A percentile compares a stretch with the other conserved stretches of the same genome.
Conservation (phyloP, 1,140 invertebrate species). For the Zaprionus vittiger region DNA sequence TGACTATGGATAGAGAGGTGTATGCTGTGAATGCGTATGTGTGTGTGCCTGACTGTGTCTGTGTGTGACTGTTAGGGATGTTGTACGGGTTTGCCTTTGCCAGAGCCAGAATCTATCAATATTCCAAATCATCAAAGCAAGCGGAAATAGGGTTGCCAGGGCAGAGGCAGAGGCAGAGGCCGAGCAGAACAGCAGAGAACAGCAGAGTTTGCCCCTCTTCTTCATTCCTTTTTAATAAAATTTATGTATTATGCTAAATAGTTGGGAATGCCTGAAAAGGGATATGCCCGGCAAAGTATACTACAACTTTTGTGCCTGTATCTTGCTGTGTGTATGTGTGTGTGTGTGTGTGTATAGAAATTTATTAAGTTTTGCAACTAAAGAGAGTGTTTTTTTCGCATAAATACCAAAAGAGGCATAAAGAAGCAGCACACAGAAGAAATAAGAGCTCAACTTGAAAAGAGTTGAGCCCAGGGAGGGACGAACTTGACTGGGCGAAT, state of each 20-base stretch:
- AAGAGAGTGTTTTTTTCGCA: constrained; percentile 11
- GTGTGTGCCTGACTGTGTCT: neutral
- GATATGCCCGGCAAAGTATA: neutral
- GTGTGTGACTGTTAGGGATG: neutral
- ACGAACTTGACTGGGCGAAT: neutral
- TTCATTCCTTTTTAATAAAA: neutral
- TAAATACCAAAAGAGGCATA: constrained; percentile 6
- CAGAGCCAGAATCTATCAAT: constrained; percentile 1
- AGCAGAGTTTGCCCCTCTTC: neutral
- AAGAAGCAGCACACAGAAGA: neutral
- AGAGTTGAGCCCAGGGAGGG: neutral
- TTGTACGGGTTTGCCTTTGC: neutral
- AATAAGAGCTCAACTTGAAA: neutral
- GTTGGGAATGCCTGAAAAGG: constrained; percentile 2
- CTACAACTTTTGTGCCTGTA: neutral
- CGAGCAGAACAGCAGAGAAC: neutral
- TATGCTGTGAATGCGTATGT: neutral
- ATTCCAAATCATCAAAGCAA: constrained; percentile 11
- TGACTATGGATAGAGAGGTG: constrained; percentile 7
- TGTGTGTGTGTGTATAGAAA: neutral
- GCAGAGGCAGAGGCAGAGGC: neutral
- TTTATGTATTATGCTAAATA: constrained; percentile 12
- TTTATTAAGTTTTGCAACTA: constrained; percentile 12
- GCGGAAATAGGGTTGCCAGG: neutral
- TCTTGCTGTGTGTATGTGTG: neutral